A percentile compares a stretch with the other conserved stretches of the same genome.
phyloP scores from a whole-genome alignment of 2,888 invertebrate genomes.

The Papilio gigon region DNA sequence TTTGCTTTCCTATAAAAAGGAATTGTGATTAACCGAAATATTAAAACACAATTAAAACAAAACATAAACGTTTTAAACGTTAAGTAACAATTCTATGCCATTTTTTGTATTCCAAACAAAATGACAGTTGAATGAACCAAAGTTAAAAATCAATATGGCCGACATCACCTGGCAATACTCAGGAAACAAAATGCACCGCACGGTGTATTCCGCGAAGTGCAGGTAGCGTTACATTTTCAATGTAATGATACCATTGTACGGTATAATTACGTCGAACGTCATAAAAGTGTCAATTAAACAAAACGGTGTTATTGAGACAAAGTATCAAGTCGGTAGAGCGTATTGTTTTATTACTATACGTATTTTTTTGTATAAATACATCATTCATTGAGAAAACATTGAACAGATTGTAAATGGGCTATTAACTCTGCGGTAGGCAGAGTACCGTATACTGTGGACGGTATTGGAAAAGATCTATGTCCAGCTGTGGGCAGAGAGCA shows the following conservation, averaged over 20 bases:
- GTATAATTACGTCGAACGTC: constrained; percentile 11
- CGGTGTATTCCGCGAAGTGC: constrained; percentile 12
- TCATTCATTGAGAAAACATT: neutral
- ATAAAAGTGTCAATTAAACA: constrained; percentile 8
- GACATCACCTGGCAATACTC: neutral
- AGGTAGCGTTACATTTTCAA: constrained; percentile 17
- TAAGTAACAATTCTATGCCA: no score
- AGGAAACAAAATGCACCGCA: neutral
- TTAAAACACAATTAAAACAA: no score
- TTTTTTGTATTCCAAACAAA: no score
- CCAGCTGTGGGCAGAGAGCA: no score
- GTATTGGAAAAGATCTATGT: no score
- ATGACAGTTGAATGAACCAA: no score
- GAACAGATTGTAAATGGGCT: neutral
- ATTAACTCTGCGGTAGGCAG: no score
- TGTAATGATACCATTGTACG: neutral
- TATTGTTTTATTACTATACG: neutral
- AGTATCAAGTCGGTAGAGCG: neutral
- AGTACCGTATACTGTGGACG: no score
- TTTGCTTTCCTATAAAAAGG: no score
- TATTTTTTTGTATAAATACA: neutral
- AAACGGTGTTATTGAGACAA: constrained; percentile 4
- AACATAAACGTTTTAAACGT: no score
- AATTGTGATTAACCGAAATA: no score
- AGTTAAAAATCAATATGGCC: neutral